Evolutionary conservation across 2,113 vertebrate species (phyloP).

Genomic region (Podarcis raffonei): DNA sequence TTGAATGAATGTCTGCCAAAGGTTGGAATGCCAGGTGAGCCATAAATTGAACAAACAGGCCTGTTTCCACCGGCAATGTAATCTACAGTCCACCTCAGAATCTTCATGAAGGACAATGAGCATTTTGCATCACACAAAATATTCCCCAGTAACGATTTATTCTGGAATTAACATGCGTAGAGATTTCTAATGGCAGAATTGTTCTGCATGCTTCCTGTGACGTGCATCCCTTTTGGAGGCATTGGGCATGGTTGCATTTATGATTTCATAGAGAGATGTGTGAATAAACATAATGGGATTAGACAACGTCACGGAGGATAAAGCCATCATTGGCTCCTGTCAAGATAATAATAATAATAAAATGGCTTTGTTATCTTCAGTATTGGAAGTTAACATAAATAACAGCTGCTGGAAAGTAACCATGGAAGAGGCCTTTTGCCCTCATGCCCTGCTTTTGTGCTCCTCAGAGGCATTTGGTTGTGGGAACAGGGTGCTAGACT

Average conservation of each 20-base stretch:
- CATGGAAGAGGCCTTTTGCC: neutral
- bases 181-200: neutral
- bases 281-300: too few species aligned
- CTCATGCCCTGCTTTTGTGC: neutral
- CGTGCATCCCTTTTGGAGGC: neutral
- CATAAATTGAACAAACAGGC: neutral
- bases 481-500: neutral
- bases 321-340: neutral
- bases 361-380: neutral
- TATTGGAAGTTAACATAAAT: neutral
- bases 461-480: neutral
- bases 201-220: neutral
- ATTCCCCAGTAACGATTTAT: neutral
- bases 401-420: neutral
- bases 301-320: neutral
- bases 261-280: neutral
- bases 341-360: too few species aligned
- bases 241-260: neutral
- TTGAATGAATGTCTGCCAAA: constrained; percentile 1
- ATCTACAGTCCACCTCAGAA: neutral
- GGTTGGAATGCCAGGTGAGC: constrained; percentile 4
- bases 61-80: neutral
- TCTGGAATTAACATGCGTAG: neutral
- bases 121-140: neutral
- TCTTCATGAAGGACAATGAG: neutral